A percentile compares a stretch with the other conserved stretches of the same genome.
Evolutionary conservation across 1,140 invertebrate species (phyloP).

Genomic region (Aporrectodea caliginosa): DNA sequence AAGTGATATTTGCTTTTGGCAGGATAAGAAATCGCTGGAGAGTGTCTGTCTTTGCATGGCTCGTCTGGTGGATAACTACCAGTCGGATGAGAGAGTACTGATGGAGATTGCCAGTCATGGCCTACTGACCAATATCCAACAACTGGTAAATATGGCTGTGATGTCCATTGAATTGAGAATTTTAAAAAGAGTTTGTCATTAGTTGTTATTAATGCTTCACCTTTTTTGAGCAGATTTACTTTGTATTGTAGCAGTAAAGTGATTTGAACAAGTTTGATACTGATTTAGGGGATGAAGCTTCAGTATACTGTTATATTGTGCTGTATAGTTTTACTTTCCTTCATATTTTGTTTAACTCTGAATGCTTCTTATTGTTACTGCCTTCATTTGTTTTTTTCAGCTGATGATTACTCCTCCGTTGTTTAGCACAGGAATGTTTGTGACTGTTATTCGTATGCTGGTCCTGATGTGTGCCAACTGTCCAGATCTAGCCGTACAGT

Average conservation of each 20-base stretch:
- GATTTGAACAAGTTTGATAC: too few species aligned
- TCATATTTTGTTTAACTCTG: too few species aligned
- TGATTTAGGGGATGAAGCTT: too few species aligned
- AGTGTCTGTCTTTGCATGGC: constrained; percentile 94
- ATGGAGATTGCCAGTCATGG: constrained; percentile 93
- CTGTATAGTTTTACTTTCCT: too few species aligned
- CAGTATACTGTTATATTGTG: too few species aligned
- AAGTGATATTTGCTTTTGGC: too few species aligned
- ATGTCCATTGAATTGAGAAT: not conserved
- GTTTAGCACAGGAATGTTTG: constrained; percentile 89
- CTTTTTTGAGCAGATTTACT: too few species aligned
- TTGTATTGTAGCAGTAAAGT: too few species aligned
- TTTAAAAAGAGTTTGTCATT: too few species aligned
- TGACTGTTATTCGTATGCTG: constrained; percentile 90
- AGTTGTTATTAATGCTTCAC: too few species aligned
- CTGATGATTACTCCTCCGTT: constrained; percentile 87
- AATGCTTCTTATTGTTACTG: constrained; percentile 14
- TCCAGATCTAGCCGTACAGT: constrained; percentile 81
- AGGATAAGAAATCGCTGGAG: constrained; percentile 95
- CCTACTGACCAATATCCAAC: constrained; percentile 73
- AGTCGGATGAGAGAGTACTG: constrained; percentile 80
- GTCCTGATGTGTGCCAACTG: constrained; percentile 91
- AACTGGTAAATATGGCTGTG: too few species aligned
- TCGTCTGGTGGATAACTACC: constrained; percentile 92
- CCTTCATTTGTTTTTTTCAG: constrained; percentile 56